Conservation (phyloP, 2,113 vertebrate species). For the Asarcornis scutulata region DNA sequence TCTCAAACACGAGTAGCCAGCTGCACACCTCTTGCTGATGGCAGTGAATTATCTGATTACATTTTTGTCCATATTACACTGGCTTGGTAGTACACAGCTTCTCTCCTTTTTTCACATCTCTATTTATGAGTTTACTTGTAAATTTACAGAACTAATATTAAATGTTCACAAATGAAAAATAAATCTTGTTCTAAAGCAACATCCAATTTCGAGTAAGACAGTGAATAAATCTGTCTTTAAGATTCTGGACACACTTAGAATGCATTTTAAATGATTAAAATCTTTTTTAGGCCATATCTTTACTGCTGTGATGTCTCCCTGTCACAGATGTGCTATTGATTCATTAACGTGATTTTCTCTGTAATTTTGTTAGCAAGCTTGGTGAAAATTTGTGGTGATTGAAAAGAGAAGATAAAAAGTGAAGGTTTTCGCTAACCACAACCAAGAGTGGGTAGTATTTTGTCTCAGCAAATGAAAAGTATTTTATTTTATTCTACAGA, state of each 20-base stretch:
- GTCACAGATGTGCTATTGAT: background rate
- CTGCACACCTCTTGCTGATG: background rate
- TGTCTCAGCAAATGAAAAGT: background rate
- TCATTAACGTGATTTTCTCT: background rate
- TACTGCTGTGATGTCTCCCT: conserved; percentile 1
- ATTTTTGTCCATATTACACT: background rate
- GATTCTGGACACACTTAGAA: background rate
- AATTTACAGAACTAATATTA: background rate
- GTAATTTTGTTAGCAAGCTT: conserved; percentile 3
- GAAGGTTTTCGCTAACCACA: background rate
- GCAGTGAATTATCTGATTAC: background rate
- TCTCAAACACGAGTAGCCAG: background rate
- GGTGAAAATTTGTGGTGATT: background rate
- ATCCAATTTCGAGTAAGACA: background rate
- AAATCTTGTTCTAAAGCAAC: background rate
- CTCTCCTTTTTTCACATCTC: background rate
- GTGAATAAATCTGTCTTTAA: background rate
- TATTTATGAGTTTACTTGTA: background rate
- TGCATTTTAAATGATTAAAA: conserved; percentile 5
- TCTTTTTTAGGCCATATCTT: background rate
- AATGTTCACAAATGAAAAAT: background rate
- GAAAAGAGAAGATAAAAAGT: background rate
- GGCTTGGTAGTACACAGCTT: background rate
- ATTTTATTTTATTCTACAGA: background rate
- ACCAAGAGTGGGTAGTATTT: background rate